Base-by-base conservation (phyloP, 2,888 invertebrate species). In the Exocentrus adspersus region DNA sequence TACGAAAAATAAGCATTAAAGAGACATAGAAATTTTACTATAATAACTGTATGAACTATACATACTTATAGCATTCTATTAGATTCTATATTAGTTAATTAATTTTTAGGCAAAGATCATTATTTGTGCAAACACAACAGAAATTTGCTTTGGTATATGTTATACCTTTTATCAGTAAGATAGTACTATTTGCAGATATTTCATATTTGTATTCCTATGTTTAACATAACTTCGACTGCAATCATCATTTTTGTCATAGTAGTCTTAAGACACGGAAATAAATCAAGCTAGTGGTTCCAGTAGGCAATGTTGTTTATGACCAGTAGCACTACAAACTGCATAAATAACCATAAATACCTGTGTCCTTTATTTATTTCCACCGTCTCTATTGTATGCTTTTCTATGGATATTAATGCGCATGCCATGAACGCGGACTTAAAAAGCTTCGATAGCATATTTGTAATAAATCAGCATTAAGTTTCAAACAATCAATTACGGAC, bases 401-500 rank as follows among this genome's bases (percentile, higher is more conserved):
- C 21, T 28, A 43, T 28, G 20, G 54, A 17, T 43, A 54, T 54
- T 54, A 54, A 54, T 43, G 42, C 28, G 42, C 41, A 41, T 6
- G 10, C 37, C 20, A 19, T 28, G 54, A 54, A 43, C 17, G 30
- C 17, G 19, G 54, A 28, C 54, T 54, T 43, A 19, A 54, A 54
- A 53, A 43, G 42, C 43, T 43, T 28, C 54, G 54, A 54, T 28
- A 43, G 42, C 37, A 37, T 43, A 43, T 54, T 54, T 58, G 69
- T 69, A 70, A 77, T 78, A 78, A 78, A 79, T 78, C 78, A 77
- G 77, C 65, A 76, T 78, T 78, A 78, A 78, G 74, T 75, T 73
- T 75, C 74, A 73, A 77, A 78, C 77, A 78, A 77, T 77, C 77
- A 77, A 79, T 79, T 79, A 78, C 73, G 67, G 73, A 75, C 75